Conservation (phyloP, 2,797 vertebrate species). For the Sparidentex hasta region DNA sequence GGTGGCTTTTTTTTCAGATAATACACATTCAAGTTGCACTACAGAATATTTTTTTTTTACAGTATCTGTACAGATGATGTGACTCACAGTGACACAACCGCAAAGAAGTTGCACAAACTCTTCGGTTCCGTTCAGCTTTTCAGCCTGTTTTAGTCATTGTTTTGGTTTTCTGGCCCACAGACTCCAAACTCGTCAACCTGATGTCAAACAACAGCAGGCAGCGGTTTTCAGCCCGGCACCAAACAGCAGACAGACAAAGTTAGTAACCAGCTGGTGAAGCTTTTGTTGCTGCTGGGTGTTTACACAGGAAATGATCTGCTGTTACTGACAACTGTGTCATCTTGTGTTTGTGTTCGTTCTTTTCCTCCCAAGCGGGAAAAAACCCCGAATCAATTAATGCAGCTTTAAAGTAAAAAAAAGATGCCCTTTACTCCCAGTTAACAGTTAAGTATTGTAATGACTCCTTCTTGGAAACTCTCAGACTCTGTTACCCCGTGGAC, state of each 20-base stretch:
- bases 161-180: not conserved
- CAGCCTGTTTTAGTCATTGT: not conserved
- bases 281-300: not conserved
- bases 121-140: not conserved
- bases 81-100: not conserved
- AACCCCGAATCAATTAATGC: not conserved
- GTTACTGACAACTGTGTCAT: no score
- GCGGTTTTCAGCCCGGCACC: not conserved
- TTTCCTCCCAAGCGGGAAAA: not conserved
- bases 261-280: not conserved
- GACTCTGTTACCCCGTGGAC: not conserved
- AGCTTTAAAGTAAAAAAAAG: not conserved
- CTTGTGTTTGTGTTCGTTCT: not conserved
- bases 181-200: not conserved
- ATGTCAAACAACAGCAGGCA: not conserved
- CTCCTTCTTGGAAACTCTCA: not conserved
- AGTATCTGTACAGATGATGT: not conserved
- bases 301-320: no score
- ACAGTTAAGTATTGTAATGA: not conserved
- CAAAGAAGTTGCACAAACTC: no score
- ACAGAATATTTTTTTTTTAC: not conserved
- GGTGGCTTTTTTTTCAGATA: not conserved
- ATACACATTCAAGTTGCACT: not conserved
- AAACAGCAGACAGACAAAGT: not conserved
- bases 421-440: not conserved